These are phyloP conservation scores for Octodon degus DNA, from an alignment of 2,113 vertebrate genomes.

Conservation along the genomic window DNA sequence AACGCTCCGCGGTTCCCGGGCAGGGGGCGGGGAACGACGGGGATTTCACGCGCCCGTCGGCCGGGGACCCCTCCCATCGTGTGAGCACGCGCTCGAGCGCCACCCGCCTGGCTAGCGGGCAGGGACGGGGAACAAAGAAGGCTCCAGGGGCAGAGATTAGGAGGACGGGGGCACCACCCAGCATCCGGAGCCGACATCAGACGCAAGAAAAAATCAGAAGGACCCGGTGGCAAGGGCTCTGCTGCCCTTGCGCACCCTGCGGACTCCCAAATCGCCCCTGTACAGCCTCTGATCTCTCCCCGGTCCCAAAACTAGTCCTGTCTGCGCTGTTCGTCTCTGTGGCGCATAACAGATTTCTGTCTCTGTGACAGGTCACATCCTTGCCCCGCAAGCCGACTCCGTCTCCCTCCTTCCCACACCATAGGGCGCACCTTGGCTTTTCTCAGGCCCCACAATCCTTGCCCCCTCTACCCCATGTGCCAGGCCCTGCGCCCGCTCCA, in stretches of 20 bases:
- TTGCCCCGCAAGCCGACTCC: background rate
- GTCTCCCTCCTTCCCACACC: background rate
- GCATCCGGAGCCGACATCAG: background rate
- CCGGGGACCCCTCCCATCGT: background rate
- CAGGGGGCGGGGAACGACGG: conserved; percentile 13
- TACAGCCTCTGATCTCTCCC: background rate
- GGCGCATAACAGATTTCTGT: background rate
- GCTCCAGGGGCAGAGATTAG: background rate
- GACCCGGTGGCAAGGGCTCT: background rate
- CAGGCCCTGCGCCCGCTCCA: background rate
- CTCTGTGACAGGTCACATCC: background rate
- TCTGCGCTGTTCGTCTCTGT: background rate
- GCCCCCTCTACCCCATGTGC: background rate
- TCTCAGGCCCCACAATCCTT: background rate
- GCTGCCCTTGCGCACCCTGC: too few relatives aligned
- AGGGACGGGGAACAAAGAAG: conserved; percentile 48
- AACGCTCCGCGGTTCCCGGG: background rate
- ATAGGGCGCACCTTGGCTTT: background rate
- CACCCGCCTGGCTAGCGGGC: background rate
- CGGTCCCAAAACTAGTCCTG: background rate
- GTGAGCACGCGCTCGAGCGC: background rate
- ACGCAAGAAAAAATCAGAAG: background rate
- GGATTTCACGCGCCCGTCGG: conserved; percentile 36
- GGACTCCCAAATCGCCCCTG: background rate
- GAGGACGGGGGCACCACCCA: conserved; percentile 64